Evolutionary conservation across 2,113 vertebrate genomes (phyloP).

Genomic region (Dicaeum eximium): DNA sequence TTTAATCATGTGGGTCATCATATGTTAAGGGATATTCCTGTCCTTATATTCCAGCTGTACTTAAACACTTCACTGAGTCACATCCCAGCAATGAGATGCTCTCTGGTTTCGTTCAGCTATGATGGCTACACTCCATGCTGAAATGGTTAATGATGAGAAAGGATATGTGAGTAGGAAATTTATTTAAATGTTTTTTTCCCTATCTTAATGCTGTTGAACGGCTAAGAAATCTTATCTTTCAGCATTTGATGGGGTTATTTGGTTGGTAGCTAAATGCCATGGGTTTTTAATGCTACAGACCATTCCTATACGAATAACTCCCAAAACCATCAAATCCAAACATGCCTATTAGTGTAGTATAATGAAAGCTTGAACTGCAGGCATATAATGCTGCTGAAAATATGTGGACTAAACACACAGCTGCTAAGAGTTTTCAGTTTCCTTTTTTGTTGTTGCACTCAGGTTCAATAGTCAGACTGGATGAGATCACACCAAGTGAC

Average conservation of each 20-base stretch:
- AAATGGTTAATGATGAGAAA: conserved; percentile 36
- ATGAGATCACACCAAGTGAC: conserved; percentile 52
- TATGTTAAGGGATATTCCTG: neutral
- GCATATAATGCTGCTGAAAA: conserved; percentile 3
- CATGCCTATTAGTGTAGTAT: conserved; percentile 18
- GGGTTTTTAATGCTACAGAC: conserved; percentile 21
- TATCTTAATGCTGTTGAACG: conserved; percentile 18
- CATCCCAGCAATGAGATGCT: neutral
- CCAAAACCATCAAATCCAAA: conserved; percentile 37
- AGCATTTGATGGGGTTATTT: conserved; percentile 53
- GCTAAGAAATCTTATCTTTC: conserved; percentile 59
- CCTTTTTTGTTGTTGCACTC: neutral
- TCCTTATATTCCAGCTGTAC: neutral
- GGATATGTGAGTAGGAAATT: conserved; percentile 18
- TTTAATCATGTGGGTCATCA: neutral
- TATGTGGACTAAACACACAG: neutral
- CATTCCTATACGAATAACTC: conserved; percentile 42
- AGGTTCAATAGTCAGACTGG: conserved; percentile 18
- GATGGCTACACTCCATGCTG: neutral
- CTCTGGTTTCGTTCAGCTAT: neutral
- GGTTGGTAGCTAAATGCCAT: conserved; percentile 33
- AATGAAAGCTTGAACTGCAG: conserved; percentile 52
- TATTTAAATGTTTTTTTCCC: conserved; percentile 27
- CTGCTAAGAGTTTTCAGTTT: conserved; percentile 10
- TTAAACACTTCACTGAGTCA: neutral